These are phyloP conservation scores for Rhincodon typus DNA, from an alignment of 2,797 vertebrate genomes.

Conservation along the genomic window DNA sequence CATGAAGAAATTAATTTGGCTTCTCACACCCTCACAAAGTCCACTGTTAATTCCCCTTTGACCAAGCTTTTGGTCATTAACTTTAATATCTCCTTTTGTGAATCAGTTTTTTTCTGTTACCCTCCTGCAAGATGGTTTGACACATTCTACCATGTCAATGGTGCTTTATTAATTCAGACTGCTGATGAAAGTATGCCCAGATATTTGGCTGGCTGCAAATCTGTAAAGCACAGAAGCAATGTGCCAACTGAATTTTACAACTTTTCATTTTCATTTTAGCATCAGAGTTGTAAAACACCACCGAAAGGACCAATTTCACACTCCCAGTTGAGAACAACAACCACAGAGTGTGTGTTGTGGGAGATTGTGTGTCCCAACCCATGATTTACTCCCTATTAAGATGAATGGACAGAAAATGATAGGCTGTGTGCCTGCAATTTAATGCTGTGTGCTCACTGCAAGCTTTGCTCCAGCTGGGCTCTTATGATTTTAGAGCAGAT, in stretches of 20 bases:
- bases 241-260: background rate
- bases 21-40: background rate
- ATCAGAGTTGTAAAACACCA: background rate
- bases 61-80: background rate
- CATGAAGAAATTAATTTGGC: background rate
- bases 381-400: background rate
- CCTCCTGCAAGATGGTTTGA: background rate
- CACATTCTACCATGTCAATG: background rate
- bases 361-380: background rate
- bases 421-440: background rate
- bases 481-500: background rate
- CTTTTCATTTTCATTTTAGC: background rate
- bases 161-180: background rate
- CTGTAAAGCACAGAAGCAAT: background rate
- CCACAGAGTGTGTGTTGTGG: background rate
- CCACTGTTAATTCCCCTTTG: background rate
- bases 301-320: background rate
- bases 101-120: background rate
- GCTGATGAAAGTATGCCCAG: background rate
- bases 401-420: background rate
- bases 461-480: background rate
- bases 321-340: background rate
- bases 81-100: background rate
- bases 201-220: background rate
- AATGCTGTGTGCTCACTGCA: background rate